These are phyloP conservation scores for Cheilosia variabilis DNA, from an alignment of 2,888 invertebrate species.

Conservation along the genomic window DNA sequence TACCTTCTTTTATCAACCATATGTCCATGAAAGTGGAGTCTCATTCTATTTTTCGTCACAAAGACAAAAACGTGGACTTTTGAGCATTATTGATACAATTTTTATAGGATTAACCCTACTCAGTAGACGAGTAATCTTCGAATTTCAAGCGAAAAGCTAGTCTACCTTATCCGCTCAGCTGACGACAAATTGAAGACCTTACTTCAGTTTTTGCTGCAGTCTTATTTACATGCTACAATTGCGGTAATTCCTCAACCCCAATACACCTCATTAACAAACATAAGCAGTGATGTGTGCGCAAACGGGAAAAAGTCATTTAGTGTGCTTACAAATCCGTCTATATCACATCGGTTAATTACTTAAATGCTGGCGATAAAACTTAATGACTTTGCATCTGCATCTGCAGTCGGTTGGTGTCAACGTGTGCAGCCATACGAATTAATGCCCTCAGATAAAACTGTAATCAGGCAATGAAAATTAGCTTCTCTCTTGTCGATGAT, in stretches of 20 bases:
- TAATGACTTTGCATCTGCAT: slow-evolving; percentile 66
- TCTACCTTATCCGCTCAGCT: no score
- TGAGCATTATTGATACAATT: no score
- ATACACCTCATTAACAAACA: slow-evolving; percentile 17
- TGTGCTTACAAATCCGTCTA: slow-evolving; percentile 4
- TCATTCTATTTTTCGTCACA: no score
- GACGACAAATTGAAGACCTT: no score
- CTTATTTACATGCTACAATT: background rate
- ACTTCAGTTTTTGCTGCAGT: background rate
- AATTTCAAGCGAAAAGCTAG: no score
- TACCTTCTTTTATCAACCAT: no score
- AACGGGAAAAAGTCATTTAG: slow-evolving; percentile 36
- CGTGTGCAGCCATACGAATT: slow-evolving; percentile 20
- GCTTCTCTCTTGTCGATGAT: slow-evolving; percentile 4
- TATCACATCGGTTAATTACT: slow-evolving; percentile 42
- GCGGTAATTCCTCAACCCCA: background rate
- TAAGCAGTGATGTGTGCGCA: slow-evolving; percentile 9
- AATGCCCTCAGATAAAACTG: slow-evolving; percentile 50
- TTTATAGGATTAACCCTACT: no score
- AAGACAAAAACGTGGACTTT: no score
- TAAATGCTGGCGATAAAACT: slow-evolving; percentile 50
- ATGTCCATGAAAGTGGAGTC: no score
- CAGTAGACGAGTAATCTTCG: no score
- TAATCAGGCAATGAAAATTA: slow-evolving; percentile 50
- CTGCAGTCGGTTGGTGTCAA: slow-evolving; percentile 39